phyloP scores from a whole-genome alignment of 2,113 vertebrate species.

The Chionomys nivalis region DNA sequence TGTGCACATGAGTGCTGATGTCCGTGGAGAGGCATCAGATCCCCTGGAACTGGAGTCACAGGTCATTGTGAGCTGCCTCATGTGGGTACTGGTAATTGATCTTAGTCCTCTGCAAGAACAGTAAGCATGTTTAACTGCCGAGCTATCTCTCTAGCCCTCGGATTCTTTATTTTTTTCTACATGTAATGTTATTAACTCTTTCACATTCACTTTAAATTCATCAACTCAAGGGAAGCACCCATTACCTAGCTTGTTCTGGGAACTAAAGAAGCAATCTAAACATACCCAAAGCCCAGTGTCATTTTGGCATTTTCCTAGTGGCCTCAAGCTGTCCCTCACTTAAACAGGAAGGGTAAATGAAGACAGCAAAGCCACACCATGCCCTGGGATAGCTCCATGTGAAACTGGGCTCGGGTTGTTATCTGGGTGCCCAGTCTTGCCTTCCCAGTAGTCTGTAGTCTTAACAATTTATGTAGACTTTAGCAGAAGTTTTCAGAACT shows the following conservation, averaged over 20 bases:
- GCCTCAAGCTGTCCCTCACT: not conserved
- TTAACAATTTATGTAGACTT: not conserved
- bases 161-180: not conserved
- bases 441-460: not conserved
- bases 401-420: not conserved
- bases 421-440: not conserved
- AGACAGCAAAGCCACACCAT: not conserved
- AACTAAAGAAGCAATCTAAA: not conserved
- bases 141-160: not conserved
- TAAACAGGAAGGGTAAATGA: not conserved
- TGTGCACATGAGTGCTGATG: not conserved
- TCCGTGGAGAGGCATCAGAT: too few relatives aligned
- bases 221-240: not conserved
- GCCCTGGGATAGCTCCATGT: not conserved
- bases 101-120: not conserved
- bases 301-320: not conserved
- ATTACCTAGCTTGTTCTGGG: not conserved
- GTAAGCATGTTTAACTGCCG: not conserved
- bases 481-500: constrained; percentile 11
- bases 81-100: not conserved
- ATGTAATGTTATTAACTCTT: not conserved
- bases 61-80: not conserved
- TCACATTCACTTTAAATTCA: not conserved
- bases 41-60: not conserved
- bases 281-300: not conserved